Evolutionary conservation across 2,888 invertebrate genomes (phyloP), one percentile per base, ranked within the genome.

Genomic region (Troides helena): DNA sequence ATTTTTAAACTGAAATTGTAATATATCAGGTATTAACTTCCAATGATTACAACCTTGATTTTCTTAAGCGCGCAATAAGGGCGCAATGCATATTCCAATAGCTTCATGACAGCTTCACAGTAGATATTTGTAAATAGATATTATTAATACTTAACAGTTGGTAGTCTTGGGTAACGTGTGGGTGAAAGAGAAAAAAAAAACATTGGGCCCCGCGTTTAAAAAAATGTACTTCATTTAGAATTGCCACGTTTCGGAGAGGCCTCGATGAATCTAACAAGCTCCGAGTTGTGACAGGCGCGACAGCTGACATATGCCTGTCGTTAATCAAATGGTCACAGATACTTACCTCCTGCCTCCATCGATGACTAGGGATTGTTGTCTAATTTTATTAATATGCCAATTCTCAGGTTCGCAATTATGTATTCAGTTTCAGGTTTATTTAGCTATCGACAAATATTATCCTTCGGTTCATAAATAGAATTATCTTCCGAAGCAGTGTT

Each of bases 241-340:
- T 80, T 83, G 83, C 75, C 85, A 83, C 82, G 84, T 83, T 83
- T 76, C 77, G 80, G 78, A 78, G 82, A 83, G 86, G 86, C 83
- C 83, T 84, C 81, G 86, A 89, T 86, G 88, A 83, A 89, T 89
- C 84, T 88, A 87, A 89, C 90, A 88, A 90, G 89, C 86, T 84
- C 81, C 83, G 78, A 87, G 89, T 90, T 91, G 92, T 91, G 91
- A 90, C 90, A 89, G 85, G 82, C 85, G 81, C 82, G 91, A 90
- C 91, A 87, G 88, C 84, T 90, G 92, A 92, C 89, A 89, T 89
- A 92, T 91, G 85, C 86, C 81, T 79, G 82, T 85, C 90, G 89
- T 92, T 91, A 89, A 90, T 92, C 90, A 89, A 81, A 77, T 78
- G 81, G 84, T 83, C 86, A 85, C 84, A 83, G 86, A 86, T 86